Base-by-base conservation (phyloP, 2,113 vertebrate species). In the Leptosomus discolor region DNA sequence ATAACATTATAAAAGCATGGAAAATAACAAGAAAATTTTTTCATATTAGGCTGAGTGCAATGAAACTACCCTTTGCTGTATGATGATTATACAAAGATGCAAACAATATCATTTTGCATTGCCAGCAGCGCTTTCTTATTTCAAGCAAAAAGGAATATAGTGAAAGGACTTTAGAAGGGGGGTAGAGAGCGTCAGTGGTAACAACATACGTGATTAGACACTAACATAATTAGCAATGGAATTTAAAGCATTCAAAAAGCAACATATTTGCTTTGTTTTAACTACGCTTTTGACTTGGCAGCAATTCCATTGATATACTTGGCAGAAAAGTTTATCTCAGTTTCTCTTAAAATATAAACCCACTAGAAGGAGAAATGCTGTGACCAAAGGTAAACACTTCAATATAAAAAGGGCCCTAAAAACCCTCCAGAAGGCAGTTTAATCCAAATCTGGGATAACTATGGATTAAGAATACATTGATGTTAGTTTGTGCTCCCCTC, bases 371-470 rank as follows among this genome's bases (percentile, higher is more conserved):
- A 82, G 79, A 93, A 94, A 69, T n/a, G 63, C 32, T 70, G 29
- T 54, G 61, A 64, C 53, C 21, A 63, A 78, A 88, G 79, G 43
- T 54, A 91, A 88, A 83, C 20, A 30, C 22, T 74, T 71, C 61
- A 46, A 41, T 53, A 53, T 4, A 23, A 73, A 95, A 88, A 60
- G 67, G 71, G 39, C 73, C 70, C 50, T 75, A 43, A 69, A 88
- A 94, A 95, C 21, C 41, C 65, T 81, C 81, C 83, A 92, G 93
- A 92, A 95, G 93, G 92, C 70, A 65, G 70, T 73, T 88, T 86
- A 92, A 86, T 88, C 92, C 70, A 94, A 94, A 94, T 94, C 92
- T 83, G 92, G 95, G 89, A 92, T 95, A 74, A 91, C 53, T 60
- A 12, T 83, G 89, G 93, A 94, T 95, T 95, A 96, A 94, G 70